phyloP scores from a whole-genome alignment of 2,113 vertebrate species.

The Sorex fumeus region DNA sequence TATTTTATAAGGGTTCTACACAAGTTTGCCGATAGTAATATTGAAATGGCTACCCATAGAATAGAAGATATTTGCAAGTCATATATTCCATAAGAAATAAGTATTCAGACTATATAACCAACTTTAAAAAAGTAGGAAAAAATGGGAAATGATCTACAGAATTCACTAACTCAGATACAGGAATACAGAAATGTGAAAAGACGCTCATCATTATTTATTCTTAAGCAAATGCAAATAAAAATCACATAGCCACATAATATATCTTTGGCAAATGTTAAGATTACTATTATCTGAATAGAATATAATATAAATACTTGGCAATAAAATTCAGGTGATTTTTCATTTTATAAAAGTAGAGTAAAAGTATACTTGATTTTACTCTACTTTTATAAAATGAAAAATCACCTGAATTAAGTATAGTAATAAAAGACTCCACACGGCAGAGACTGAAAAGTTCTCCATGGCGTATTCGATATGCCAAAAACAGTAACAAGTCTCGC shows the following conservation, averaged over 20 bases:
- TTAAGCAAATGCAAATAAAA: not conserved
- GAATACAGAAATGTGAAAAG: not conserved
- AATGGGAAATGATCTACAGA: not conserved
- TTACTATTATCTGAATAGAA: not conserved
- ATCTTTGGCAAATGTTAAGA: not conserved
- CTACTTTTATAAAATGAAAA: no score
- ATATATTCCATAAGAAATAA: not conserved
- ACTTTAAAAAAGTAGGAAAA: not conserved
- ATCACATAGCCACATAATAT: not conserved
- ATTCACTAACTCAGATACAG: not conserved
- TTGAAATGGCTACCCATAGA: not conserved
- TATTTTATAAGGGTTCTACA: not conserved
- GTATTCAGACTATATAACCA: not conserved
- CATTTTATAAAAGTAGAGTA: no score
- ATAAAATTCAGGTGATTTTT: not conserved
- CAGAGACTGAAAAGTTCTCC: no score
- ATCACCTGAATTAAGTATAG: no score
- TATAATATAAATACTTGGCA: not conserved
- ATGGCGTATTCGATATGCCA: no score
- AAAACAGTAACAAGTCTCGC: no score
- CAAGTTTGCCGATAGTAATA: not conserved
- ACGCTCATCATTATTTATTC: not conserved
- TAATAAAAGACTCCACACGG: no score
- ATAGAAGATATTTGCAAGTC: not conserved
- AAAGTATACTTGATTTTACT: no score